Evolutionary conservation across 2,797 vertebrate genomes (phyloP).

Genomic region (Sparus aurata): DNA sequence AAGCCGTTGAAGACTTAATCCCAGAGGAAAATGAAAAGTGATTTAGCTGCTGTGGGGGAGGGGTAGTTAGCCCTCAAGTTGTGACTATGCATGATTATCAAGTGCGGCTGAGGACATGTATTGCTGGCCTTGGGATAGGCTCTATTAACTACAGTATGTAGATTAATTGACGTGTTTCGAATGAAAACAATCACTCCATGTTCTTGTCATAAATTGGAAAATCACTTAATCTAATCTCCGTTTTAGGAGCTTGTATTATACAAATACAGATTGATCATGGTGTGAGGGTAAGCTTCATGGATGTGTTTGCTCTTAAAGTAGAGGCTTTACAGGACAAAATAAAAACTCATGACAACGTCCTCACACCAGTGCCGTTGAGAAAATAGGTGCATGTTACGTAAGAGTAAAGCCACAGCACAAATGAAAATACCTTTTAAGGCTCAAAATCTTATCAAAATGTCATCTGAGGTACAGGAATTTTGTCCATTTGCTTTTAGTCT

Average conservation of each 20-base stretch:
- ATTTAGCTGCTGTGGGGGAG: slow-evolving; percentile 50
- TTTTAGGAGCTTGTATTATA: slow-evolving; percentile 4
- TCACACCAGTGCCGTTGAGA: neutral
- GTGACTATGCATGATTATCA: slow-evolving; percentile 70
- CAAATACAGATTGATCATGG: slow-evolving; percentile 5
- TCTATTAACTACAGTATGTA: slow-evolving; percentile 36
- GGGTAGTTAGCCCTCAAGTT: slow-evolving; percentile 36
- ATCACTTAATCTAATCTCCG: neutral
- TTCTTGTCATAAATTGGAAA: slow-evolving; percentile 30
- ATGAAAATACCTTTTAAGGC: slow-evolving; percentile 14
- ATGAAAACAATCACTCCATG: slow-evolving; percentile 40
- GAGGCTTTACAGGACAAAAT: neutral
- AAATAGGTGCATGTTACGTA: neutral
- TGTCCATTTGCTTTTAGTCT: slow-evolving; percentile 25
- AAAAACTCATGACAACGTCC: neutral
- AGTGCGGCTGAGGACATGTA: slow-evolving; percentile 40
- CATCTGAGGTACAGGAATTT: slow-evolving; percentile 12
- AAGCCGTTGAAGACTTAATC: slow-evolving; percentile 68
- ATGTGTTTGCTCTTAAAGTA: neutral
- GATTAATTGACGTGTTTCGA: slow-evolving; percentile 47
- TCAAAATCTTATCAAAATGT: slow-evolving; percentile 24
- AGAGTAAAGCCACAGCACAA: neutral
- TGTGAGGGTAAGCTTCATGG: slow-evolving; percentile 5
- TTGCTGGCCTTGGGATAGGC: slow-evolving; percentile 21
- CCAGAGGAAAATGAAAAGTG: slow-evolving; percentile 65